These are phyloP conservation scores for Lasioglossum pauxillum DNA, from an alignment of 2,888 invertebrate genomes.

Conservation along the genomic window DNA sequence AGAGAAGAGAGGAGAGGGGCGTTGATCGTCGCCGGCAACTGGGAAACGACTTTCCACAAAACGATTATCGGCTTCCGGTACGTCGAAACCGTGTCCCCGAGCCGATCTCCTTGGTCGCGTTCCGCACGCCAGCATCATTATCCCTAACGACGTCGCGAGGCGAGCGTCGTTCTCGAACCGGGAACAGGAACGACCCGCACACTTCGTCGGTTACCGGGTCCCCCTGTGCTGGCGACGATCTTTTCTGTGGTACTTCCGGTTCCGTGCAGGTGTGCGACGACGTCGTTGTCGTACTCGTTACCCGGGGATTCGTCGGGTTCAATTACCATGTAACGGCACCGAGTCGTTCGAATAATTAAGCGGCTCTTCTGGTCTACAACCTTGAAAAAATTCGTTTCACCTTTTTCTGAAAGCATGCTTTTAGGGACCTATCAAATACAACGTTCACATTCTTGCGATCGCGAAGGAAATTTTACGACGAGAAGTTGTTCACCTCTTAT, in stretches of 20 bases:
- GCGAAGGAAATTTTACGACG: too few relatives aligned
- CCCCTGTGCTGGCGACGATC: neutral
- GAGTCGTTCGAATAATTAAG: neutral
- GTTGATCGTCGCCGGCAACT: conserved; percentile 62
- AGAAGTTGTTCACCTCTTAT: too few relatives aligned
- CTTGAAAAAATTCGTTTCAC: too few relatives aligned
- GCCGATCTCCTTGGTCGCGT: conserved; percentile 51
- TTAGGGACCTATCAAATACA: too few relatives aligned
- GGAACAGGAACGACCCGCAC: conserved; percentile 36
- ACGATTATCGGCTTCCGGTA: conserved; percentile 77
- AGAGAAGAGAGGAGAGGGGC: neutral
- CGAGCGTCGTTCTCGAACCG: conserved; percentile 44
- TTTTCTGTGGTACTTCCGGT: conserved; percentile 15
- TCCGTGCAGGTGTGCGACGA: neutral
- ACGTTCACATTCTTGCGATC: too few relatives aligned
- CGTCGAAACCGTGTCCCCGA: conserved; percentile 67
- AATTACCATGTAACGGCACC: conserved; percentile 2
- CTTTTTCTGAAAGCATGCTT: too few relatives aligned
- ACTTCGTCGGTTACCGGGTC: neutral
- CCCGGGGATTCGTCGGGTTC: neutral
- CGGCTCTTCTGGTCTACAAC: neutral
- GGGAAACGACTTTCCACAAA: conserved; percentile 79
- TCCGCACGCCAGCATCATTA: conserved; percentile 73
- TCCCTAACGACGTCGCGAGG: conserved; percentile 54
- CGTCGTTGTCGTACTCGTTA: conserved; percentile 14